These are phyloP conservation scores for Pentalonia nigronervosa DNA, from an alignment of 1,140 invertebrate species.

Conservation along the genomic window DNA sequence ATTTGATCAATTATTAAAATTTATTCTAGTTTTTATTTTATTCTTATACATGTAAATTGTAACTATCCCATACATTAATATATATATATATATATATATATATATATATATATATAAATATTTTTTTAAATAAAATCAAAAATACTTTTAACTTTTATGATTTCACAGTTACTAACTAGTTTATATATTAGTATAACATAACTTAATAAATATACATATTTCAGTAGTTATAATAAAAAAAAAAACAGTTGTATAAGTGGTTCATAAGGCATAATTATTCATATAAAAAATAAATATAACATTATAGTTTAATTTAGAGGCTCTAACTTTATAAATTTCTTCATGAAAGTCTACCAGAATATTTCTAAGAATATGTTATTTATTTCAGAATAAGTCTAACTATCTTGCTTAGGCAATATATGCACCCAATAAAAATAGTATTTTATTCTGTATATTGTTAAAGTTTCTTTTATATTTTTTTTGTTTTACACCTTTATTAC, in stretches of 20 bases:
- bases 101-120: not conserved
- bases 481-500: not conserved
- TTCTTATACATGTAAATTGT: not conserved
- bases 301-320: not conserved
- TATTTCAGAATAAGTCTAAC: no score
- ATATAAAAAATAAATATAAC: not conserved
- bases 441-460: not conserved
- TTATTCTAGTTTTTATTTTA: not conserved
- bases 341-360: not conserved
- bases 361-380: no score
- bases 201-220: not conserved
- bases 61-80: not conserved
- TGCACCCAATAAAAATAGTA: not conserved
- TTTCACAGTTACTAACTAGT: not conserved
- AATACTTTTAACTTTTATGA: slow-evolving; percentile 16
- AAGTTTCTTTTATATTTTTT: not conserved
- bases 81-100: not conserved
- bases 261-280: no score
- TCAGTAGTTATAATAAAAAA: not conserved
- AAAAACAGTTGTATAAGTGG: not conserved
- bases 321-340: not conserved
- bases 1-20: not conserved
- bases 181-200: not conserved
- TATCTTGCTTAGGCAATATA: not conserved
- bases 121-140: no score